These are phyloP conservation scores for Heliconius ismenius DNA, from an alignment of 2,888 invertebrate species.

Conservation along the genomic window DNA sequence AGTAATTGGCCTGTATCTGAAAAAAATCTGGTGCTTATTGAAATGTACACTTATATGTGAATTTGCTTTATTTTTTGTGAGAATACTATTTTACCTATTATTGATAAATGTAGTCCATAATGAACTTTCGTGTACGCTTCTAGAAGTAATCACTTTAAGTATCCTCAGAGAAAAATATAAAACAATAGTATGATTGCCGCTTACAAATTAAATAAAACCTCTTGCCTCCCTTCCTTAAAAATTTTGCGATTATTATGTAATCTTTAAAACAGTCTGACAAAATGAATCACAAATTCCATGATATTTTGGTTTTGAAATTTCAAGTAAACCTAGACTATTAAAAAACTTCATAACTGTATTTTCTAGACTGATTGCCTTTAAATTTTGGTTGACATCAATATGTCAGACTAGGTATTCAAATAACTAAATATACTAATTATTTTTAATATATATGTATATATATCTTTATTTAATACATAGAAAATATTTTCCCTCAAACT, in stretches of 20 bases:
- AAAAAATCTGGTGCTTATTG: slow-evolving; percentile 40
- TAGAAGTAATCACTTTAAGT: slow-evolving; percentile 24
- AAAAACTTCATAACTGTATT: slow-evolving; percentile 10
- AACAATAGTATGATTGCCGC: neutral
- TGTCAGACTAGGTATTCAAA: slow-evolving; percentile 16
- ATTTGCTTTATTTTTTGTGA: slow-evolving; percentile 37
- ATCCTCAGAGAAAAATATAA: slow-evolving; percentile 17
- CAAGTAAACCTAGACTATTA: neutral
- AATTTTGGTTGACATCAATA: slow-evolving; percentile 11
- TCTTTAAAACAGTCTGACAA: slow-evolving; percentile 3
- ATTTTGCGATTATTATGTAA: neutral
- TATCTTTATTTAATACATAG: slow-evolving; percentile 12
- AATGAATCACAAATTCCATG: neutral
- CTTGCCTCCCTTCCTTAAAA: neutral
- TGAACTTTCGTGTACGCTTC: slow-evolving; percentile 27
- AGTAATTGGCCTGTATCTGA: slow-evolving; percentile 38
- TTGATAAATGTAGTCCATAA: slow-evolving; percentile 25
- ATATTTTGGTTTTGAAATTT: neutral
- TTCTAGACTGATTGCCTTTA: slow-evolving; percentile 19
- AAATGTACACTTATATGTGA: slow-evolving; percentile 40
- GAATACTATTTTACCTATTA: slow-evolving; percentile 33
- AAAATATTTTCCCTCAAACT: slow-evolving; percentile 8
- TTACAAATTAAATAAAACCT: neutral
- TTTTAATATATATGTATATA: slow-evolving; percentile 13
- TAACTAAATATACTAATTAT: slow-evolving; percentile 7